Evolutionary conservation across 2,888 invertebrate genomes (phyloP).

Genomic region (Drosophila testacea): DNA sequence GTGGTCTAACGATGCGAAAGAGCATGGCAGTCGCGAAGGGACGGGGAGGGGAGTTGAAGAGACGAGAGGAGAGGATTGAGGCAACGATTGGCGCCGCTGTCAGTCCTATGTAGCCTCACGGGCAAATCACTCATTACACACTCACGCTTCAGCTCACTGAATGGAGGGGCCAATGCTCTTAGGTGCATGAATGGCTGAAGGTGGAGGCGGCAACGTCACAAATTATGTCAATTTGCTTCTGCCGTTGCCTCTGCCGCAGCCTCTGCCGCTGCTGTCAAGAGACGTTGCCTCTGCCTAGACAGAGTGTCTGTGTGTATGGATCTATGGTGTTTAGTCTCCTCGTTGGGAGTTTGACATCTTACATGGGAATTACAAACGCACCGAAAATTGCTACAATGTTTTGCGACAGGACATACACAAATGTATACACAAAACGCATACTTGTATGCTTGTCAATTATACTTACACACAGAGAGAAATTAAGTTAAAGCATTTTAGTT

Average conservation of each 20-base stretch:
- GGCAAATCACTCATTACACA: conserved; percentile 80
- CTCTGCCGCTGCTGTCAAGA: conserved; percentile 23
- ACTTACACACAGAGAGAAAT: not conserved
- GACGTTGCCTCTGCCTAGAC: conserved; percentile 25
- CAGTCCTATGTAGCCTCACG: conserved; percentile 63
- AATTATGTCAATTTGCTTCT: conserved; percentile 78
- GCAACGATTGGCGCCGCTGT: conserved; percentile 46
- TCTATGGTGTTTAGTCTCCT: conserved; percentile 31
- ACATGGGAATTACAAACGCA: conserved; percentile 81
- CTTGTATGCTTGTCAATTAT: conserved; percentile 19
- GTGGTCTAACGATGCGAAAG: conserved; percentile 34
- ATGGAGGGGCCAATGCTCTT: not conserved
- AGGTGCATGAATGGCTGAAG: not conserved
- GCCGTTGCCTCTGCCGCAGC: conserved; percentile 40
- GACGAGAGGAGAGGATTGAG: not conserved
- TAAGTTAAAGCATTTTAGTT: too few species aligned
- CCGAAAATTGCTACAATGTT: conserved; percentile 77
- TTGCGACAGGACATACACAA: conserved; percentile 52
- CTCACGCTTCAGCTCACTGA: conserved; percentile 69
- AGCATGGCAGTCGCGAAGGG: not conserved
- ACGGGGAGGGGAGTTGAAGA: too few species aligned
- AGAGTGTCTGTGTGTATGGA: conserved; percentile 5
- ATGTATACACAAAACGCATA: conserved; percentile 7
- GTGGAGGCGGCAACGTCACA: conserved; percentile 59
- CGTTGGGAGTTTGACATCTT: conserved; percentile 75